phyloP scores from a whole-genome alignment of 2,113 vertebrate genomes.

The Eidolon helvum region DNA sequence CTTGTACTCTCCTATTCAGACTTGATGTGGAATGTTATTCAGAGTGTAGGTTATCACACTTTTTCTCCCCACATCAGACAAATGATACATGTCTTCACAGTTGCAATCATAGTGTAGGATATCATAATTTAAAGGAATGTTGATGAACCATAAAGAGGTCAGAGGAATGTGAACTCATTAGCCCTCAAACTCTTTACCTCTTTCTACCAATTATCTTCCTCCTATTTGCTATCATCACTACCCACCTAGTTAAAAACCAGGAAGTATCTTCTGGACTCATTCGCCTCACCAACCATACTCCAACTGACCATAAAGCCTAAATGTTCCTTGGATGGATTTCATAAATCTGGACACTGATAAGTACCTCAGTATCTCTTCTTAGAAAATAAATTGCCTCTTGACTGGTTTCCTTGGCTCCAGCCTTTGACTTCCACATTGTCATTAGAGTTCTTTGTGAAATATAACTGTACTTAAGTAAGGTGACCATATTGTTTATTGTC shows the following conservation, averaged over 20 bases:
- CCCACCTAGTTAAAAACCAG: neutral
- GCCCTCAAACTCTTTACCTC: neutral
- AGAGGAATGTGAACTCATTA: neutral
- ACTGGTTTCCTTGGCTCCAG: neutral
- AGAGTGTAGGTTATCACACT: neutral
- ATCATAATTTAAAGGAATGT: neutral
- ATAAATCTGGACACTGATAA: neutral
- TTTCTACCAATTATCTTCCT: neutral
- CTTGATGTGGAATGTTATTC: neutral
- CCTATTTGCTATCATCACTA: neutral
- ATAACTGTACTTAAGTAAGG: neutral
- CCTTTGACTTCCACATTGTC: neutral
- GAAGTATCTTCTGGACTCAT: neutral
- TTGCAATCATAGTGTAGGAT: neutral
- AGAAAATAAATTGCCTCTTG: neutral
- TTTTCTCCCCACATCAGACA: no score
- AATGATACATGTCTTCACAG: no score
- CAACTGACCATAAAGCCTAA: neutral
- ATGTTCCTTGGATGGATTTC: neutral
- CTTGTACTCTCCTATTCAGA: neutral
- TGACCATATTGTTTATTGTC: neutral
- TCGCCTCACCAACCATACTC: neutral
- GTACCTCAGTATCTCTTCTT: neutral
- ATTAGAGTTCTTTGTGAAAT: constrained; percentile 9
- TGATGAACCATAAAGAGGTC: neutral